A percentile compares a stretch with the other conserved stretches of the same genome.
These are phyloP conservation scores for Sinocyclocheilus maitianheensis DNA, from an alignment of 2,113 vertebrate genomes.

Conservation along the genomic window DNA sequence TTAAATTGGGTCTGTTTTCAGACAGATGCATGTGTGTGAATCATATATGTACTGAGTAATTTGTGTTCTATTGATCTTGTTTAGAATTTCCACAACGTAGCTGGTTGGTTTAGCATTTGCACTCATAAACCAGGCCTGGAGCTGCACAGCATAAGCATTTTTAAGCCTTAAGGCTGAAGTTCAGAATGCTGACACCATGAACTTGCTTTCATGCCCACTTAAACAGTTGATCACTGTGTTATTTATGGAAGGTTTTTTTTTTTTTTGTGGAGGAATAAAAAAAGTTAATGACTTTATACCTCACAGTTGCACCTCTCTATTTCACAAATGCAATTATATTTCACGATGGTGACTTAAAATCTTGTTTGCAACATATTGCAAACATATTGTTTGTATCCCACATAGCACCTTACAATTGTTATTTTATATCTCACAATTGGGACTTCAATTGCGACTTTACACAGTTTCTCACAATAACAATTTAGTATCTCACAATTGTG, in stretches of 20 bases:
- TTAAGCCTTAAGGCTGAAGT: background rate
- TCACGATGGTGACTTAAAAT: background rate
- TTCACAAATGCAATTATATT: background rate
- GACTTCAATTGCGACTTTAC: too few relatives aligned
- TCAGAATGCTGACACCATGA: background rate
- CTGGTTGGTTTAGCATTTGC: background rate
- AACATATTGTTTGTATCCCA: too few relatives aligned
- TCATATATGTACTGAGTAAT: background rate
- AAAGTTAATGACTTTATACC: too few relatives aligned
- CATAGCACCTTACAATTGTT: background rate
- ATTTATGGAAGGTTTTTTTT: background rate
- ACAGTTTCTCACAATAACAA: too few relatives aligned
- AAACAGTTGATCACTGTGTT: conserved; percentile 8
- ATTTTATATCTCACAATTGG: background rate
- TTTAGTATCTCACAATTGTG: too few relatives aligned
- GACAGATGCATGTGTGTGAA: background rate
- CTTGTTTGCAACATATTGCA: background rate
- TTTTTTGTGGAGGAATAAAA: background rate
- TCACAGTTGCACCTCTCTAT: background rate
- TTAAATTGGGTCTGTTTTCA: conserved; percentile 16
- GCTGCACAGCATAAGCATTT: background rate
- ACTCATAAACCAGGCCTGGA: background rate
- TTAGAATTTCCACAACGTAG: background rate
- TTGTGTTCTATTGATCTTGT: background rate
- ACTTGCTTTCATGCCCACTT: conserved; percentile 12